Base-by-base conservation (phyloP, 2,888 invertebrate species). In the Cheilosia grossa region DNA sequence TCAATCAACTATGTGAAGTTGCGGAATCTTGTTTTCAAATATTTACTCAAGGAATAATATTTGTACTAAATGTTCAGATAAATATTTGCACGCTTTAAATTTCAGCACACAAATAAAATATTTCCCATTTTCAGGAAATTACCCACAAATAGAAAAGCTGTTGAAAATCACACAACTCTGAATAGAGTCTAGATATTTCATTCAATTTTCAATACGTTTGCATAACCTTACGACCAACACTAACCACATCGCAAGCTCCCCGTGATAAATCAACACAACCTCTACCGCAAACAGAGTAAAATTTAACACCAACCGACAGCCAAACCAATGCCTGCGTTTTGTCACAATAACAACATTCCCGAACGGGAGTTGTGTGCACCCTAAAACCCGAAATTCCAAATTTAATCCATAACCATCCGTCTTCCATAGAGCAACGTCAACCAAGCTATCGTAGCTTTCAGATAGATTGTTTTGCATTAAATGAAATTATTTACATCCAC, bases 381-480 rank as follows among this genome's bases (percentile, higher is more conserved):
- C 49, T 54, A 33, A 44, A 27, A 44, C 6, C 24, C 19, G 24
- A 40, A 49, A 33, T 75, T n/a, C n/a, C 1, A 59, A 53, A 42
- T 51, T 59, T 17, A 24, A 21, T 47, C 54, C 17, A 51, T 44
- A 67, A 33, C 21, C 42, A 75, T 66, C n/a, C 30, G 33, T 56
- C 51, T 67, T 53, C 30, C 19, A 56, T 56, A 37, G 56, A 7
- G n/a, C 17, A 56, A n/a, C 19, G 21, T 47, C 27, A 15, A 51
- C 19, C 30, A 5, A 69, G n/a, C 17, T 24, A 44, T 64, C 19
- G 30, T 33, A 44, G 64, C 66, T 77, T 54, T 53, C 44, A 61
- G 53, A 67, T 69, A 67, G 33, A 77, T 77, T 67, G 53, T 59
- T 67, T 67, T 19, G 17, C 58, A 77, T 77, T 59, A 75, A 75